Conservation (phyloP, 2,113 vertebrate genomes). For the Trachemys scripta region DNA sequence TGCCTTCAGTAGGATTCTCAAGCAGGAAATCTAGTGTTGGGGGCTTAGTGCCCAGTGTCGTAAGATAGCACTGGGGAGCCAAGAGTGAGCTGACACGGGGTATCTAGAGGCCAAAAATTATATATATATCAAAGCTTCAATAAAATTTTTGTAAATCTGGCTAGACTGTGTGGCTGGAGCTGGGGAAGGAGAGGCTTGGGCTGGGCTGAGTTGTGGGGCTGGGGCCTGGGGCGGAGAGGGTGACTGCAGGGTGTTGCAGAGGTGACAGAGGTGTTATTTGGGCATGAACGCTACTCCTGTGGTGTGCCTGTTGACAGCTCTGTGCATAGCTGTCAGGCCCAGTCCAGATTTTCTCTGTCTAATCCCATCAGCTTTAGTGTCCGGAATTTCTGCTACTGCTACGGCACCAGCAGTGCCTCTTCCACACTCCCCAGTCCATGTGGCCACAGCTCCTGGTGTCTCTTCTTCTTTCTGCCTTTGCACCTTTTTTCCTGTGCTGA, state of each 20-base stretch:
- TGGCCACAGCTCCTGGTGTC: background rate
- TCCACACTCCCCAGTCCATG: background rate
- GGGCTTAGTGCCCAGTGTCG: slow-evolving; percentile 19
- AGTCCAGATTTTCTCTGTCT: background rate
- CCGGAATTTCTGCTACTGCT: background rate
- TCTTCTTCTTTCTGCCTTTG: background rate
- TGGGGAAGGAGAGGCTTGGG: background rate
- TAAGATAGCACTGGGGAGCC: slow-evolving; percentile 59
- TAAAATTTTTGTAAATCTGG: slow-evolving; percentile 71
- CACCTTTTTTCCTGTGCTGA: background rate
- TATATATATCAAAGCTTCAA: slow-evolving; percentile 74
- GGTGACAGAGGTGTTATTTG: background rate
- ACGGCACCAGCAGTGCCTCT: background rate
- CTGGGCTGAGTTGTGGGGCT: background rate
- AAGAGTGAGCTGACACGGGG: slow-evolving; percentile 56
- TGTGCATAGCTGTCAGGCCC: background rate
- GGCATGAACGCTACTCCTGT: background rate
- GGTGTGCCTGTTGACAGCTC: background rate
- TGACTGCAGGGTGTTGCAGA: background rate
- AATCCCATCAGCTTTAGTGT: background rate
- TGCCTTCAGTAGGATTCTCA: slow-evolving; percentile 60
- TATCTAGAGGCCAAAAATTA: slow-evolving; percentile 74
- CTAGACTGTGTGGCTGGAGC: slow-evolving; percentile 66
- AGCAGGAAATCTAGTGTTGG: slow-evolving; percentile 51
- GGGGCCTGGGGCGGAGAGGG: background rate